Evolutionary conservation across 2,113 vertebrate species (phyloP), one percentile per base, ranked within the genome.

Genomic region (Numida meleagris): DNA sequence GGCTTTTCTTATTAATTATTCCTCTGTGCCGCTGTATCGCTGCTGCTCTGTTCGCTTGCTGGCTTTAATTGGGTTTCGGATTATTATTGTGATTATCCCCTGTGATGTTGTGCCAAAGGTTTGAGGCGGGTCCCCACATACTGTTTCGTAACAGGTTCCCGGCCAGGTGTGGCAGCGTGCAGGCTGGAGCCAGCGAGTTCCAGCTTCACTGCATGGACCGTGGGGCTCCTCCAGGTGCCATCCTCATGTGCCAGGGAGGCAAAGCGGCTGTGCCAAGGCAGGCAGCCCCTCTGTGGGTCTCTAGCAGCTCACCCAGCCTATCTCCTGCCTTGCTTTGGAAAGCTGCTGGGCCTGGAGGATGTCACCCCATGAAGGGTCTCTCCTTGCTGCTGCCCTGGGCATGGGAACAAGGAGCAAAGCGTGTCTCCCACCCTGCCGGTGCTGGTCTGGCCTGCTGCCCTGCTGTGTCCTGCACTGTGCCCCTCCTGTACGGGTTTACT

Each of bases 61-160:
- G n/a, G 82, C 82, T 94, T 87, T 91, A 91, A 89, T 91, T 92
- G 45, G 75, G 93, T 87, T 94, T 95, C 1, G 3, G 71, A 82
- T 77, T 23, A 76, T 85, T 53, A 62, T 33, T 48, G 50, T 77
- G 36, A 74, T 57, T 17, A 66, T 70, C 40, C 72, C 72, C 85
- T 96, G 78, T 95, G 94, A 95, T 91, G 75, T 83, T 80, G 81
- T 95, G 93, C 94, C 94, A 94, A 87, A 74, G 68, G 67, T 76
- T 94, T 85, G 91, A 83, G 94, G 74, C 51, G 46, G 84, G 42
- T 89, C 78, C 63, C 67, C 2, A 6, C 3, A 4, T 53, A 72
- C 62, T 94, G 59, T 94, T 94, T 91, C 63, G 5, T 38, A 92
- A 94, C 48, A 25, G 1, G 7, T 42, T 58, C 67, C 42, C 6